phyloP scores from a whole-genome alignment of 2,888 invertebrate species.

The Tenodera sinensis region DNA sequence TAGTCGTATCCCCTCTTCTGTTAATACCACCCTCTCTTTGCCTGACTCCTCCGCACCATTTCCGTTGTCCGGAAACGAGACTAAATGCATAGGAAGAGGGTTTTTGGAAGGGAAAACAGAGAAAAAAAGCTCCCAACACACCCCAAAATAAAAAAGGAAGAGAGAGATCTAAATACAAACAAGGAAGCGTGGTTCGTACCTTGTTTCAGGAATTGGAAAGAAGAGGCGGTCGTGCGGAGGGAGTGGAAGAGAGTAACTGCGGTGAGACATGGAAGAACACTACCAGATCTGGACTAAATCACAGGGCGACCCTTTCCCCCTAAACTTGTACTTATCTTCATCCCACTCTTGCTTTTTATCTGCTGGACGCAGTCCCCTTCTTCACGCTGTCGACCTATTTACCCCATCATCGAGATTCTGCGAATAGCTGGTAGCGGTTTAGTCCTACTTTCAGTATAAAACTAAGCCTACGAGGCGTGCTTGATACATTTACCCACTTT shows the following conservation, averaged over 20 bases:
- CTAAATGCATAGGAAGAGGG: conserved; percentile 27
- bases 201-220: not conserved
- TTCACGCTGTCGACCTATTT: not conserved
- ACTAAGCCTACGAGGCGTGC: no score
- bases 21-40: not conserved
- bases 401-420: not conserved
- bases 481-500: no score
- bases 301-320: not conserved
- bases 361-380: not conserved
- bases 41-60: conserved; percentile 21
- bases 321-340: not conserved
- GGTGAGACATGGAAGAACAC: not conserved
- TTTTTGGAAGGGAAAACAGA: not conserved
- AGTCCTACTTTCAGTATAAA: no score
- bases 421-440: not conserved
- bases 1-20: not conserved
- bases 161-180: conserved; percentile 4
- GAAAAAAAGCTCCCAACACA: not conserved
- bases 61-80: conserved; percentile 27
- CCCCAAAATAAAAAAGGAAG: not conserved
- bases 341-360: not conserved
- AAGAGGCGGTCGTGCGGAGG: not conserved
- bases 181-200: conserved; percentile 14
- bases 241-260: not conserved
- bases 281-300: not conserved